phyloP scores from a whole-genome alignment of 35 echinoderm and acorn worm species.

The Ophioderma brevispina region DNA sequence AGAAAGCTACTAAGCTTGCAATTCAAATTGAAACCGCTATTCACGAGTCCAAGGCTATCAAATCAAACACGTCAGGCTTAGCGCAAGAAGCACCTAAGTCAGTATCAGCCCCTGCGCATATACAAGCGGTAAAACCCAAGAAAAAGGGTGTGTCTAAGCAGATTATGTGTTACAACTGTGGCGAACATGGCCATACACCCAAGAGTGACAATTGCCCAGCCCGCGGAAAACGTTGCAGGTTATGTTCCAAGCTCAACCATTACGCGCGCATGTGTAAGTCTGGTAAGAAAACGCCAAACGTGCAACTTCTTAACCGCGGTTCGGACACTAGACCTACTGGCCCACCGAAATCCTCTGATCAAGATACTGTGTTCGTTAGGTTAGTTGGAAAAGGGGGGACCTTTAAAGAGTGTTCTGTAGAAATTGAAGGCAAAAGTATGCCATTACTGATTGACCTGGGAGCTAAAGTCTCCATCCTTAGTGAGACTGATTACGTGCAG shows the following conservation, averaged over 20 bases:
- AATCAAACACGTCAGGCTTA: neutral
- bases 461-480: neutral
- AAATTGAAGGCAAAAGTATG: neutral
- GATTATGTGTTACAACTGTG: no score
- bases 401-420: neutral
- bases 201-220: neutral
- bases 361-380: neutral
- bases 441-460: neutral
- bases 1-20: neutral
- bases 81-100: neutral
- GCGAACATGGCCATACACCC: no score
- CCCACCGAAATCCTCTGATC: neutral
- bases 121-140: no score
- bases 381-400: neutral
- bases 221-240: neutral
- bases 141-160: no score
- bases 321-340: neutral
- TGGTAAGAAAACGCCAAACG: no score
- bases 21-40: neutral
- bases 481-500: neutral
- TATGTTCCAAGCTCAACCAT: no score
- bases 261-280: no score
- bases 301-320: neutral
- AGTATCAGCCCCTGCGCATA: no score
- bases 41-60: neutral